Conservation (phyloP, 2,113 vertebrate species). For the Paracanthobrama guichenoti region DNA sequence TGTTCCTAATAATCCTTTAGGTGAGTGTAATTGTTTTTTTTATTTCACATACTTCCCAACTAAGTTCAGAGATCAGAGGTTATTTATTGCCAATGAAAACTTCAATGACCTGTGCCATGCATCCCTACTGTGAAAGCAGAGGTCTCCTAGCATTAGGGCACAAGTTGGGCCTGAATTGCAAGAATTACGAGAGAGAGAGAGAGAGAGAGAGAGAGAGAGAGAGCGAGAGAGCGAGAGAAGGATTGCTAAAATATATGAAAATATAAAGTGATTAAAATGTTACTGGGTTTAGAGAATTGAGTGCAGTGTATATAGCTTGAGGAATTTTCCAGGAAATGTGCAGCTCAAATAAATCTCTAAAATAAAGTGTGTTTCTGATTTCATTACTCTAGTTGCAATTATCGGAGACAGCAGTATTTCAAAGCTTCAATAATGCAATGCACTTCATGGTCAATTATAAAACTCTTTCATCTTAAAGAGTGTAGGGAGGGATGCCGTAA, state of each 20-base stretch:
- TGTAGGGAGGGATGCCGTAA: background rate
- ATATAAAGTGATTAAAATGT: background rate
- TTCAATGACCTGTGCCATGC: background rate
- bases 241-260: background rate
- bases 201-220: no score
- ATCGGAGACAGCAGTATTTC: conserved; percentile 3
- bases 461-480: conserved; percentile 10
- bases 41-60: no score
- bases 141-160: background rate
- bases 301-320: background rate
- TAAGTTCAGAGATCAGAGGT: background rate
- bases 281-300: background rate
- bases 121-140: background rate
- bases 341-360: background rate
- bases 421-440: conserved; percentile 10
- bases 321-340: background rate
- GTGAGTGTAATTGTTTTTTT: no score
- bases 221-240: no score
- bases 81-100: background rate
- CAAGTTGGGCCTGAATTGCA: background rate
- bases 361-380: background rate
- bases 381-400: background rate
- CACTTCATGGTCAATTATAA: conserved; percentile 24
- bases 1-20: no score
- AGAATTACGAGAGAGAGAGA: no score